Evolutionary conservation across 1,140 invertebrate genomes (phyloP), one percentile per base, ranked within the genome.

Genomic region (Sycophila sp.): DNA sequence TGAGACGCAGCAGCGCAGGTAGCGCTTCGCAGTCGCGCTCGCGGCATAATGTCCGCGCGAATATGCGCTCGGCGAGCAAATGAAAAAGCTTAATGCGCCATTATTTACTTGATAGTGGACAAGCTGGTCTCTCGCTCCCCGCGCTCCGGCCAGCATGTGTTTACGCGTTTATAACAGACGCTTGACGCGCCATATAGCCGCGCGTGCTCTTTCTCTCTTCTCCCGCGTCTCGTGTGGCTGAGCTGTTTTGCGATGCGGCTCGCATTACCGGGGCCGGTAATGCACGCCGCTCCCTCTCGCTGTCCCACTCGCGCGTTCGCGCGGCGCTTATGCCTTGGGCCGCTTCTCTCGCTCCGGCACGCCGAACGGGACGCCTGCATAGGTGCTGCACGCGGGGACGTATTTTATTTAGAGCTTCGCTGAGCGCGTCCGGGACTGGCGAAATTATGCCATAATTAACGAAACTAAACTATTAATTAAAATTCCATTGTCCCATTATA

Each of bases 391-490:
- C 15, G 11, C 4, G 4, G 13, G 55, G 17, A 81, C 85, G 82
- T 81, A 86, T 85, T 85, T 86, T 86, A 85, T 85, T 85, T 85
- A 85, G 79, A 81, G 28, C 15, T 34, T 11, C 15, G 4, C 1
- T 8, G 24, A 7, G 24, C 34, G 82, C 83, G 77, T 72, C 72
- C 69, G 65, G 75, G 76, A n/a, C n/a, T n/a, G n/a, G 63, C 75
- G 77, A 83, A 83, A 85, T 85, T 82, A 81, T 79, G 72, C 77
- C 74, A 80, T 86, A 83, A 85, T 86, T 83, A 84, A 86, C 83
- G 83, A 84, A 82, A 85, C 83, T 84, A 83, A 86, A 85, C 84
- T 86, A 86, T 86, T 86, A 84, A 85, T 86, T 84, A 81, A 83
- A 85, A 85, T 83, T 83, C 83, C 83, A 84, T 86, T 85, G 83